Conservation (phyloP, 1,140 invertebrate genomes). For the Colletes latitarsis region DNA sequence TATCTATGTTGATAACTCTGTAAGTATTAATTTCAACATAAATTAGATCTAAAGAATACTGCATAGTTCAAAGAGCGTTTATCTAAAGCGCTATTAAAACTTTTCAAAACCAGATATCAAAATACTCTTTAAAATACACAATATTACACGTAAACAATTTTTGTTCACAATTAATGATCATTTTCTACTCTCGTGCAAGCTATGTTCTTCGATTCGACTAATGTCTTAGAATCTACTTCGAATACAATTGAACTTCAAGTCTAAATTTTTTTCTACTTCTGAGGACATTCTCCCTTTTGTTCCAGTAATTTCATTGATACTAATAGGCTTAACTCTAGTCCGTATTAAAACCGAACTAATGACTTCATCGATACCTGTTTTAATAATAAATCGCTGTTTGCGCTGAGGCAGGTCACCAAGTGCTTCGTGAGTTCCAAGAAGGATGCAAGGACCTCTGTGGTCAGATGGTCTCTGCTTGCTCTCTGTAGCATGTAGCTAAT, state of each 20-base stretch:
- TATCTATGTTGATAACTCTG: too few species aligned
- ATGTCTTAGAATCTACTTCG: slow-evolving; percentile 3
- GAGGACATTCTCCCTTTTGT: neutral
- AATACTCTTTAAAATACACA: too few species aligned
- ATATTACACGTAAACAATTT: too few species aligned
- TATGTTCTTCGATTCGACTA: neutral
- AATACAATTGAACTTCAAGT: neutral
- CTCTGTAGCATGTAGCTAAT: slow-evolving; percentile 98
- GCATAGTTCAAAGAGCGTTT: too few species aligned
- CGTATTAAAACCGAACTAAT: slow-evolving; percentile 34
- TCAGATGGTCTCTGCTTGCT: slow-evolving; percentile 95
- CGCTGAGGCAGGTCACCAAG: slow-evolving; percentile 95
- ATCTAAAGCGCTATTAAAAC: too few species aligned
- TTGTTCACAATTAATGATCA: neutral
- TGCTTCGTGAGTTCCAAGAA: slow-evolving; percentile 98
- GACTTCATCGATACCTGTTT: slow-evolving; percentile 89
- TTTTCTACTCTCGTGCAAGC: slow-evolving; percentile 39
- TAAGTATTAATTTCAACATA: too few species aligned
- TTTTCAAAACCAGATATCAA: too few species aligned
- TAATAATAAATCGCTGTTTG: slow-evolving; percentile 95
- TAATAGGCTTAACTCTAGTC: slow-evolving; percentile 2
- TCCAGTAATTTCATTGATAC: neutral
- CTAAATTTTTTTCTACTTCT: neutral
- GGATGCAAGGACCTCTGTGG: slow-evolving; percentile 94
- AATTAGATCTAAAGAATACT: too few species aligned